Conservation (phyloP, 2,113 vertebrate species). For the Catharus fuscescens region DNA sequence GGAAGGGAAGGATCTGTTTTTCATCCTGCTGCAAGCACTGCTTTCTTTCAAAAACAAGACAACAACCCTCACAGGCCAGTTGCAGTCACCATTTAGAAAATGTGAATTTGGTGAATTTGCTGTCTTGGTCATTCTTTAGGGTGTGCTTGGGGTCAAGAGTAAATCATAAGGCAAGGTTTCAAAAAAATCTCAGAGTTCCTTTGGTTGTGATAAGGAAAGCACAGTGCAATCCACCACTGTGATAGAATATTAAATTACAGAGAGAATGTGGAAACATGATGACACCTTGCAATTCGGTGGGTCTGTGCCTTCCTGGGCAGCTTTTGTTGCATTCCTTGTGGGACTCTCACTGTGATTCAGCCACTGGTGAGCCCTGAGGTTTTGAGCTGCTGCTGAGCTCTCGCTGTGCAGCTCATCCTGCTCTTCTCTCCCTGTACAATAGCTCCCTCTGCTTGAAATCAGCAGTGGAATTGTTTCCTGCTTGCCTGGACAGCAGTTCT, state of each 20-base stretch:
- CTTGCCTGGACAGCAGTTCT: not conserved
- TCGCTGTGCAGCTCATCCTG: not conserved
- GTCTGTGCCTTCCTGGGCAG: conserved; percentile 22
- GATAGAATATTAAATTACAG: not conserved
- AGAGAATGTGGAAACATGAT: not conserved
- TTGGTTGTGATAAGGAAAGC: not conserved
- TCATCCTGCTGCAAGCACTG: not conserved
- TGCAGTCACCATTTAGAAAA: not conserved
- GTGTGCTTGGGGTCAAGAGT: rapidly evolving
- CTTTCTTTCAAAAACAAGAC: not conserved
- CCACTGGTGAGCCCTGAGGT: not conserved
- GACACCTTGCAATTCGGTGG: not conserved
- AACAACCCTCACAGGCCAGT: not conserved
- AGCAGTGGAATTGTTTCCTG: conserved; percentile 30
- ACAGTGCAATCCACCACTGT: not conserved
- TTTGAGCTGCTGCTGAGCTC: conserved; percentile 18
- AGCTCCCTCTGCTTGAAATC: conserved; percentile 83
- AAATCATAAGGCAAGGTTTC: not conserved
- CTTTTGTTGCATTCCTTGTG: not conserved
- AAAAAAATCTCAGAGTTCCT: not conserved
- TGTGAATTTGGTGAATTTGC: not conserved
- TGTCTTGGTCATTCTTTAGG: not conserved
- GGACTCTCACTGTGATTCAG: not conserved
- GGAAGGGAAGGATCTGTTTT: not conserved
- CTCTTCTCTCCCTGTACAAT: conserved; percentile 72